A percentile compares a stretch with the other conserved stretches of the same genome.
These are phyloP conservation scores for Centropus bengalensis DNA, from an alignment of 2,113 vertebrate genomes.

Conservation along the genomic window DNA sequence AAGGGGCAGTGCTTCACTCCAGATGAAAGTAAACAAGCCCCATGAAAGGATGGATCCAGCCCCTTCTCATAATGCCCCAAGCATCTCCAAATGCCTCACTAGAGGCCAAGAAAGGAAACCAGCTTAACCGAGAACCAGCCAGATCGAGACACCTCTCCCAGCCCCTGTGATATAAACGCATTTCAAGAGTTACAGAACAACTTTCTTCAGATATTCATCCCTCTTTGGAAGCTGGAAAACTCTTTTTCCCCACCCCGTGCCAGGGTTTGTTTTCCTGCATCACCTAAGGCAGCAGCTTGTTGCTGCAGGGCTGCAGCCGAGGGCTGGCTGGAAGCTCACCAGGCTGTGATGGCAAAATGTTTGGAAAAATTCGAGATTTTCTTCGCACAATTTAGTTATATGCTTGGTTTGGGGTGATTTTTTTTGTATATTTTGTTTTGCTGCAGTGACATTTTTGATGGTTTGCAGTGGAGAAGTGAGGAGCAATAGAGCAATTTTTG, in stretches of 20 bases:
- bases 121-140: background rate
- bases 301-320: background rate
- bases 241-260: background rate
- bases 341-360: background rate
- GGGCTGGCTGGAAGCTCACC: background rate
- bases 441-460: background rate
- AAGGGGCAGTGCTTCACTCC: background rate
- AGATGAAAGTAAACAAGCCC: background rate
- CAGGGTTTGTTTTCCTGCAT: background rate
- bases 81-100: background rate
- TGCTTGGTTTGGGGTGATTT: background rate
- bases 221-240: background rate
- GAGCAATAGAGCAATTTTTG: background rate
- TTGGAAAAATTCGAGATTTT: background rate
- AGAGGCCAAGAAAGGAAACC: background rate
- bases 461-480: background rate
- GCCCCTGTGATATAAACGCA: accelerated
- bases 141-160: background rate
- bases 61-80: background rate
- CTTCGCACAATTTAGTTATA: background rate
- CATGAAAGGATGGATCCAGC: background rate
- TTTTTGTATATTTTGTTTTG: background rate
- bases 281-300: background rate
- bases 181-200: background rate
- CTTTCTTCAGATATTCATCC: background rate